A percentile compares a stretch with the other conserved stretches of the same genome.
Evolutionary conservation across 2,113 vertebrate genomes (phyloP).

Genomic region (Bufo gargarizans): DNA sequence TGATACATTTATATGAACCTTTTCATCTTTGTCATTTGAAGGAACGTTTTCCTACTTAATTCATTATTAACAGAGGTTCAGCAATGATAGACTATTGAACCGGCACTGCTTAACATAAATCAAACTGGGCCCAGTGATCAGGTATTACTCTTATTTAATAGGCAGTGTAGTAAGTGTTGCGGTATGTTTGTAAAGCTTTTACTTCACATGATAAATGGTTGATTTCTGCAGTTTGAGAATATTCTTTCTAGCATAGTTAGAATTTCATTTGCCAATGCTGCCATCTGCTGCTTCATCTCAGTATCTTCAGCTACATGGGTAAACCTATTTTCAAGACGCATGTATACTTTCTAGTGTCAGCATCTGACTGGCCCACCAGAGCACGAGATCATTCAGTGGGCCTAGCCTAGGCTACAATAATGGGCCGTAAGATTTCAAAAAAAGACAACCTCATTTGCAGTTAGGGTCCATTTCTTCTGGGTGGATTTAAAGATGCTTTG

Average conservation of each 20-base stretch:
- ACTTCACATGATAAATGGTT: conserved; percentile 43
- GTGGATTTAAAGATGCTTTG: neutral
- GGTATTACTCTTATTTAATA: conserved; percentile 53
- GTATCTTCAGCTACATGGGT: neutral
- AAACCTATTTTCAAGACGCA: neutral
- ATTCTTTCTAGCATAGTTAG: neutral
- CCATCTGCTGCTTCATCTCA: conserved; percentile 32
- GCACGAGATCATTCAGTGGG: neutral
- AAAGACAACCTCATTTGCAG: neutral
- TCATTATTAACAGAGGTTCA: conserved; percentile 49
- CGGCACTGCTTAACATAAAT: conserved; percentile 45
- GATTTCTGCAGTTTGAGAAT: conserved; percentile 33
- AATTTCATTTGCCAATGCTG: conserved; percentile 45
- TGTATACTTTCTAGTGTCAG: neutral
- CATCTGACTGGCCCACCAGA: neutral
- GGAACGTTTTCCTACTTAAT: conserved; percentile 40
- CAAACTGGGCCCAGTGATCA: conserved; percentile 43
- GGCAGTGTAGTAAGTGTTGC: conserved; percentile 40
- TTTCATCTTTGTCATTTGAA: conserved; percentile 40
- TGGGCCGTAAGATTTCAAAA: neutral
- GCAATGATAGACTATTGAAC: conserved; percentile 50
- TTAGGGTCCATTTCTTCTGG: neutral
- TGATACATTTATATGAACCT: conserved; percentile 35
- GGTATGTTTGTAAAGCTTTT: conserved; percentile 49
- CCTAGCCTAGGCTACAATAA: neutral